Conservation (phyloP, 2,113 vertebrate species). For the Crotalus helleri region DNA sequence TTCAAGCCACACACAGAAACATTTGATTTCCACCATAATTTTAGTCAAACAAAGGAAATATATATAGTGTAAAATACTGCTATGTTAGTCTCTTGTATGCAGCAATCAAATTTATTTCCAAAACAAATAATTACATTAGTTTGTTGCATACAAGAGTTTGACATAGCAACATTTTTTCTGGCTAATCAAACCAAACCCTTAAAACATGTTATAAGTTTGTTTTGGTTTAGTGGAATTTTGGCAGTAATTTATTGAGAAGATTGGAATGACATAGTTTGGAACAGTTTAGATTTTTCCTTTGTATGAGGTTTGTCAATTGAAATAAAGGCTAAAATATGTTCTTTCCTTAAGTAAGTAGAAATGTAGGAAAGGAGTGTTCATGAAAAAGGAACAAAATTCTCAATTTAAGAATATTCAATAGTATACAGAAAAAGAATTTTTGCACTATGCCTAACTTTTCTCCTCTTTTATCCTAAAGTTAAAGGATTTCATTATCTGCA, state of each 20-base stretch:
- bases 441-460: not conserved
- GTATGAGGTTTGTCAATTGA: not conserved
- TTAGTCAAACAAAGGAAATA: not conserved
- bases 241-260: not conserved
- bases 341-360: conserved; percentile 5
- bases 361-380: not conserved
- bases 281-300: not conserved
- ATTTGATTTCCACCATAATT: not conserved
- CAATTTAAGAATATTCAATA: not conserved
- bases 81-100: not conserved
- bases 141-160: not conserved
- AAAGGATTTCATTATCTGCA: not conserved
- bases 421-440: no score
- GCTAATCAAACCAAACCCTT: not conserved
- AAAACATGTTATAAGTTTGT: conserved; percentile 4
- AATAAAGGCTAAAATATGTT: not conserved
- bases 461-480: not conserved
- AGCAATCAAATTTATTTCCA: not conserved
- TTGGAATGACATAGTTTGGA: not conserved
- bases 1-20: conserved; percentile 12
- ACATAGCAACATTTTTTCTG: not conserved
- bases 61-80: no score
- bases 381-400: not conserved
- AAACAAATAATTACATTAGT: not conserved
- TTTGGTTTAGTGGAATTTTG: conserved; percentile 2